Evolutionary conservation across 2,888 invertebrate genomes (phyloP), one percentile per base, ranked within the genome.

Genomic region (Pilophorus perplexus): DNA sequence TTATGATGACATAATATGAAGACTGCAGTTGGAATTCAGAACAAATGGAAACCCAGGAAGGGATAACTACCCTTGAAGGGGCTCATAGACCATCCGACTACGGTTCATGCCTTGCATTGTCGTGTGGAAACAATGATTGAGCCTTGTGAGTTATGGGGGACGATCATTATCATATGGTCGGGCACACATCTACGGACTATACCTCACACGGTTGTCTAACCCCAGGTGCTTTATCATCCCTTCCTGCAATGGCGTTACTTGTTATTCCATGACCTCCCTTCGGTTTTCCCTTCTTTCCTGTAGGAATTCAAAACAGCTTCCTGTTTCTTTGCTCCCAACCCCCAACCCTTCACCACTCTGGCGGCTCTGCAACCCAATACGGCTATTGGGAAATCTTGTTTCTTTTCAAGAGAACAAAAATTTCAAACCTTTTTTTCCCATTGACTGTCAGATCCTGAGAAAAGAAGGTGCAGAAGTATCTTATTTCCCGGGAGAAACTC

Each of bases 91-190:
- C n/a, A n/a, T n/a, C n/a, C n/a, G n/a, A n/a, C n/a, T n/a, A n/a
- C n/a, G n/a, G 28, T 52, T 52, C 2, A n/a, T 1, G 52, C 33
- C n/a, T n/a, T 28, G 28, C 25, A 28, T 14, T 10, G 28, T 16
- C 8, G 14, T 44, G 55, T 55, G 18, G 55, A 38, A 55, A 55
- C 55, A 55, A 55, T 55, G 55, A 55, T 55, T 55, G 55, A 55
- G 55, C 38, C 37, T 14, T 22, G 20, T 20, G 37, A 38, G 55
- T 38, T 38, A 12, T n/a, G n/a, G n/a, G n/a, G n/a, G n/a, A n/a
- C 55, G 33, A 38, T 55, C 55, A 55, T 55, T 55, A 55, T 22
- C 55, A 55, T 55, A 55, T 38, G 55, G 55, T 55, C 2, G 55
- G 55, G 38, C 20, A 10, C 22, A 20, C 37, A 8, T 55, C 14